Evolutionary conservation across 2,797 vertebrate genomes (phyloP).

Genomic region (Cyclura pinguis): DNA sequence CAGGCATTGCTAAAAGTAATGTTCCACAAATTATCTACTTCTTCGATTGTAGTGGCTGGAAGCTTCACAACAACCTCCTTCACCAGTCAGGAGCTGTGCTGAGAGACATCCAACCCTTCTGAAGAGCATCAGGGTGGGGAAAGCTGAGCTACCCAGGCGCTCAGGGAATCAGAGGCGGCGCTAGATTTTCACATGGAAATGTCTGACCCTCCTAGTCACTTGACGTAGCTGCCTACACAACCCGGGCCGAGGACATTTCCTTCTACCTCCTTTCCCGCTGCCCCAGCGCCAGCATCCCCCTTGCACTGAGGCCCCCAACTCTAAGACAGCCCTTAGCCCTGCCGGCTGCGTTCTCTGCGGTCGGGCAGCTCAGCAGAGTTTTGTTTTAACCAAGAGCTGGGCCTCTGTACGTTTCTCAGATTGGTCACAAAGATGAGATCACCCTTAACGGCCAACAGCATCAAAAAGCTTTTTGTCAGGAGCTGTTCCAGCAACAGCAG

Average conservation of each 20-base stretch:
- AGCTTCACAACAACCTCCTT: neutral
- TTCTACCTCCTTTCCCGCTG: constrained; percentile 41
- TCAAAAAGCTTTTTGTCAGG: constrained; percentile 76
- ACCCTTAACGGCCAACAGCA: constrained; percentile 64
- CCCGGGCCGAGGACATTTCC: fast-evolving
- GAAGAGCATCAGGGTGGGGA: neutral
- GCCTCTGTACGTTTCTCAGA: constrained; percentile 57
- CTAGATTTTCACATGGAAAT: neutral
- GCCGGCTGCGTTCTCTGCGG: neutral
- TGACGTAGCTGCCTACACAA: constrained; percentile 8
- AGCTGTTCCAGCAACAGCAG: constrained; percentile 28
- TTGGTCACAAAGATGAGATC: constrained; percentile 68
- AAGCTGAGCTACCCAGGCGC: neutral
- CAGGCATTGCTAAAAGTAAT: too few relatives aligned
- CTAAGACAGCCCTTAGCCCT: neutral
- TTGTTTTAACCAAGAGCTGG: constrained; percentile 60
- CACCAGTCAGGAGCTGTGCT: neutral
- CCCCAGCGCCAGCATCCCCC: neutral
- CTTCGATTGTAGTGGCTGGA: neutral
- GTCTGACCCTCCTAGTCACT: neutral
- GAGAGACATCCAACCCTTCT: too few relatives aligned
- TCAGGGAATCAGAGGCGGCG: too few relatives aligned
- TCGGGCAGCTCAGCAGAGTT: constrained; percentile 31
- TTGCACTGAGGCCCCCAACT: neutral
- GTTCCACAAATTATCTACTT: too few relatives aligned